A percentile compares a stretch with the other conserved stretches of the same genome.
Conservation (phyloP, 2,113 vertebrate genomes). For the Rhynchomys soricoides region DNA sequence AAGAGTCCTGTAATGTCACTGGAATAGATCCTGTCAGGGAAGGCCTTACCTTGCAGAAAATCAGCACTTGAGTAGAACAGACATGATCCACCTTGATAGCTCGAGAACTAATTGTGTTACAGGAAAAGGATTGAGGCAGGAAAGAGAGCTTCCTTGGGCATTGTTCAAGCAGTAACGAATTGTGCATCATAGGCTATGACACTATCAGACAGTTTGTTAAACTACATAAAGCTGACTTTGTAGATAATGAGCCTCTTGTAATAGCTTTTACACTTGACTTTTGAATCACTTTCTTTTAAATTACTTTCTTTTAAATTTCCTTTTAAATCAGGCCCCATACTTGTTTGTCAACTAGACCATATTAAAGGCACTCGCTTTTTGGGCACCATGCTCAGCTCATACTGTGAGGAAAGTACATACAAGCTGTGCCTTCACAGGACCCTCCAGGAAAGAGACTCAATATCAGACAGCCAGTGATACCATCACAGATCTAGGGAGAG, state of each 20-base stretch:
- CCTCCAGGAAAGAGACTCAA: neutral
- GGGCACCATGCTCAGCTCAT: neutral
- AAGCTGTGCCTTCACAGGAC: neutral
- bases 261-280: neutral
- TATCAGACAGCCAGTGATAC: neutral
- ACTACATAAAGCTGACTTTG: neutral
- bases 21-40: neutral
- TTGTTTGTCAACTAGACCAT: neutral
- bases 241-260: neutral
- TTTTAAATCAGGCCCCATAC: neutral
- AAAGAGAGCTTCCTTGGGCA: neutral
- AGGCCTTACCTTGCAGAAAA: neutral
- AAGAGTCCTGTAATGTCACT: neutral
- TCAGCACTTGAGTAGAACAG: neutral
- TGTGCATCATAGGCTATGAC: neutral
- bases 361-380: neutral
- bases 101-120: neutral
- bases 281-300: neutral
- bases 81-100: neutral
- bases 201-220: neutral
- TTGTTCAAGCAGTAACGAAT: neutral
- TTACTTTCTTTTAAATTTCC: neutral
- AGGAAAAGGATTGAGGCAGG: neutral
- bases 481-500: neutral
- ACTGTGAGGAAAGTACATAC: neutral